These are phyloP conservation scores for Sturmia bella DNA, from an alignment of 2,888 invertebrate genomes.

Conservation along the genomic window DNA sequence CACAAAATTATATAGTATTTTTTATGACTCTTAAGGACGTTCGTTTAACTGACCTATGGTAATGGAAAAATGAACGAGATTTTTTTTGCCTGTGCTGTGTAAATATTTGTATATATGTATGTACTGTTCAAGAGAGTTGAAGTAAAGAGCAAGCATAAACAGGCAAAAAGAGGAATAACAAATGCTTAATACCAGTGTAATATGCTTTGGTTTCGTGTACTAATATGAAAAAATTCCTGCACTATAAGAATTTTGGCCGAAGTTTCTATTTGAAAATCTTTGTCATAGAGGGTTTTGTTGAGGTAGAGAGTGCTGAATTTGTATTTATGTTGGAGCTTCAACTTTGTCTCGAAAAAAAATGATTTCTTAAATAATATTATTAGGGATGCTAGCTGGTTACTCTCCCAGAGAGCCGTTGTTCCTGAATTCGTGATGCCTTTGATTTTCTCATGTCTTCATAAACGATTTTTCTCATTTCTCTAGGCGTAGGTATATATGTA, in stretches of 20 bases:
- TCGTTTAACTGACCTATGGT: conserved; percentile 55
- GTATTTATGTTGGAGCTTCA: background rate
- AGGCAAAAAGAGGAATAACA: too few relatives aligned
- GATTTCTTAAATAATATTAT: background rate
- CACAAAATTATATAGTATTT: background rate
- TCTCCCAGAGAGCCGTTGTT: conserved; percentile 28
- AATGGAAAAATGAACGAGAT: conserved; percentile 1
- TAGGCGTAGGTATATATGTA: conserved; percentile 16
- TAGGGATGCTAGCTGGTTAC: background rate
- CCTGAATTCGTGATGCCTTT: conserved; percentile 33
- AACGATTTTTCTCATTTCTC: conserved; percentile 38
- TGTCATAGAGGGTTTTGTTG: background rate
- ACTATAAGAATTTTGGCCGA: background rate
- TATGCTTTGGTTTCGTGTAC: too few relatives aligned
- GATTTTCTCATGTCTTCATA: conserved; percentile 34
- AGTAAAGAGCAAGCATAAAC: too few relatives aligned
- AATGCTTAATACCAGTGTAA: too few relatives aligned
- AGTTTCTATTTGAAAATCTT: too few relatives aligned
- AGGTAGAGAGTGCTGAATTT: conserved; percentile 45
- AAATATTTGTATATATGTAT: background rate
- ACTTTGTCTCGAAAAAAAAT: background rate
- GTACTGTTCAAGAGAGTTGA: too few relatives aligned
- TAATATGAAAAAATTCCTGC: too few relatives aligned
- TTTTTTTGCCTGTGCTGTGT: conserved; percentile 18
- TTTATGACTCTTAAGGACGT: background rate